Conservation (phyloP, 2,797 vertebrate genomes). For the Danio choprae region DNA sequence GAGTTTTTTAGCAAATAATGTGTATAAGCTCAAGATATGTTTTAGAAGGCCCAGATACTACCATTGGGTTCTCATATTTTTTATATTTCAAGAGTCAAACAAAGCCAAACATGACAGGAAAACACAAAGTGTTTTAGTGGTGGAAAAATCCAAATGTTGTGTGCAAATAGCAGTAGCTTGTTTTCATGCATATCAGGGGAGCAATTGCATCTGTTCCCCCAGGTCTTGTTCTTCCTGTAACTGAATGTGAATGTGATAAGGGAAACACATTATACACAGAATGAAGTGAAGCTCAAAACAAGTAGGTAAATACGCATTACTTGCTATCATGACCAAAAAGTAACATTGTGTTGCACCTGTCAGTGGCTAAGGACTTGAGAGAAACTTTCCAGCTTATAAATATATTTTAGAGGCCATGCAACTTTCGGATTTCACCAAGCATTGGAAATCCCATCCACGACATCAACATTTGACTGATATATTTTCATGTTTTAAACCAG, state of each 20-base stretch:
- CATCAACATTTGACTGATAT: background rate
- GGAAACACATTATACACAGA: background rate
- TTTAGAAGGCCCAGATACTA: background rate
- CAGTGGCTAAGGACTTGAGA: too few species aligned
- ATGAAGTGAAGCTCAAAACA: background rate
- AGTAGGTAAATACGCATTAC: background rate
- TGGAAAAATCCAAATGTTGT: conserved; percentile 11
- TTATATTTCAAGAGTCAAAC: background rate
- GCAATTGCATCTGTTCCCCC: background rate
- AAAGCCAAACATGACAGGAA: background rate
- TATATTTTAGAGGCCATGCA: too few species aligned
- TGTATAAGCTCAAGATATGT: background rate
- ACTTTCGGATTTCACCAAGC: background rate
- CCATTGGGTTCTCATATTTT: background rate
- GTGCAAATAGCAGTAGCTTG: background rate
- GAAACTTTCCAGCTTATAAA: too few species aligned
- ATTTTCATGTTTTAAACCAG: background rate
- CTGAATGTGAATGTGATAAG: background rate
- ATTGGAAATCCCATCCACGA: background rate
- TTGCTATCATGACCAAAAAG: background rate
- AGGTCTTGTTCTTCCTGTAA: conserved; percentile 15
- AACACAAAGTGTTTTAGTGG: conserved; percentile 3
- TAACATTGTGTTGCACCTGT: too few species aligned
- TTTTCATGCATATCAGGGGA: conserved; percentile 1
- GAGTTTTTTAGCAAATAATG: background rate